A percentile compares a stretch with the other conserved stretches of the same genome.
phyloP scores from a whole-genome alignment of 1,140 invertebrate species.

The Trachelipus rathkii region DNA sequence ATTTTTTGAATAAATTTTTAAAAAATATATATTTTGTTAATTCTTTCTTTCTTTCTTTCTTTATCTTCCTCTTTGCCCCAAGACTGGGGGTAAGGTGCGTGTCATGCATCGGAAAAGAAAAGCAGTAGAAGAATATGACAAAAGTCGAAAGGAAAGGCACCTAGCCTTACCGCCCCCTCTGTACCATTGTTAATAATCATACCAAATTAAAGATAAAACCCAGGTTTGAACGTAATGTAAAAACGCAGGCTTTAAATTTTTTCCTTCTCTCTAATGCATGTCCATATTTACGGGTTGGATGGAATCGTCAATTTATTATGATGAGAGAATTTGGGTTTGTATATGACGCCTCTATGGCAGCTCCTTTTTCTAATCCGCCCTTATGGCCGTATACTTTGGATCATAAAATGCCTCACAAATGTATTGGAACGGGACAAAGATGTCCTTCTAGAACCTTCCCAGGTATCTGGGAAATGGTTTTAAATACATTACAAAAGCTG shows the following conservation, averaged over 20 bases:
- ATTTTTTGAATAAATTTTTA: too few relatives aligned
- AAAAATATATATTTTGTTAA: too few relatives aligned
- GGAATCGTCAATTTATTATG: constrained; percentile 83
- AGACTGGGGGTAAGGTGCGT: too few relatives aligned
- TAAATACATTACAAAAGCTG: constrained; percentile 68
- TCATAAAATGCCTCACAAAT: constrained; percentile 49
- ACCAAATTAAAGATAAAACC: too few relatives aligned
- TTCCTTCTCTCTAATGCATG: constrained; percentile 61
- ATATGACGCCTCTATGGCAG: constrained; percentile 48
- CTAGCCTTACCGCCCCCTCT: too few relatives aligned
- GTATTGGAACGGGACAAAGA: constrained; percentile 47
- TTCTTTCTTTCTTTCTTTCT: too few relatives aligned
- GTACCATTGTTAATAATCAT: too few relatives aligned
- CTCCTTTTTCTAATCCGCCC: constrained; percentile 46
- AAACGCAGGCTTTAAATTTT: constrained; percentile 27
- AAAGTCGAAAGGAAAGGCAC: too few relatives aligned
- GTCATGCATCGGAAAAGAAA: too few relatives aligned
- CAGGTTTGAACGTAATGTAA: too few relatives aligned
- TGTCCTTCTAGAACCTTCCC: constrained; percentile 50
- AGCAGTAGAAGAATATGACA: too few relatives aligned
- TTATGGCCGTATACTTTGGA: constrained; percentile 50
- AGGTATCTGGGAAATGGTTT: constrained; percentile 64
- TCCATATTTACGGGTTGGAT: constrained; percentile 75
- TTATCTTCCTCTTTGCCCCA: too few relatives aligned
- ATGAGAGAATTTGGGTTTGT: constrained; percentile 81